phyloP scores from a whole-genome alignment of 2,797 vertebrate species.

The Gymnothorax javanicus region DNA sequence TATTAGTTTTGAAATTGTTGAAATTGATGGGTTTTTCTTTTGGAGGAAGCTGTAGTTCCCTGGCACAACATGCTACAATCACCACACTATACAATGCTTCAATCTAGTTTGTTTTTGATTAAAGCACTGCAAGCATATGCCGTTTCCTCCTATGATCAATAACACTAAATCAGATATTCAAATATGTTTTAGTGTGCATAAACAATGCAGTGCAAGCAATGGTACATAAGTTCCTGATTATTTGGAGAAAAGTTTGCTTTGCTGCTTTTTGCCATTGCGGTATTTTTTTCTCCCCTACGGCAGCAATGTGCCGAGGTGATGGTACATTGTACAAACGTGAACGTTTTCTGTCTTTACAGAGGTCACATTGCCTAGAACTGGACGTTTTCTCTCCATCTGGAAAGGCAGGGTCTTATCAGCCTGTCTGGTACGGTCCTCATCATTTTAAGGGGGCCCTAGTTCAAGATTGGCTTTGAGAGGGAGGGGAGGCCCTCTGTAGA shows the following conservation, averaged over 20 bases:
- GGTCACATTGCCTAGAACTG: constrained; percentile 30
- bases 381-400: constrained; percentile 30
- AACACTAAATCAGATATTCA: background rate
- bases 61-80: background rate
- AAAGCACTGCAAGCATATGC: background rate
- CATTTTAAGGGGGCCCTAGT: constrained; percentile 45
- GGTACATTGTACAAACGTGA: constrained; percentile 38
- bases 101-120: background rate
- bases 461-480: constrained; percentile 24
- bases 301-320: constrained; percentile 34
- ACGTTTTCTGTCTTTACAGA: constrained; percentile 38
- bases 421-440: constrained; percentile 34
- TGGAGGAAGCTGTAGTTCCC: background rate
- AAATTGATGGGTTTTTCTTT: background rate
- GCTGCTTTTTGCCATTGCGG: background rate
- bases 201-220: background rate
- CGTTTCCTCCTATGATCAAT: background rate
- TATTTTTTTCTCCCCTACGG: constrained; percentile 15
- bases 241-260: background rate
- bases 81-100: background rate
- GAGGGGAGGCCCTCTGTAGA: constrained; percentile 39
- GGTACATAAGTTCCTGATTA: background rate
- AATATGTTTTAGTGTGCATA: background rate
- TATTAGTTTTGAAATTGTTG: background rate
- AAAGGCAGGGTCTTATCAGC: constrained; percentile 42